Evolutionary conservation across 2,888 invertebrate genomes (phyloP).

Genomic region (Eucera pruinosa): DNA sequence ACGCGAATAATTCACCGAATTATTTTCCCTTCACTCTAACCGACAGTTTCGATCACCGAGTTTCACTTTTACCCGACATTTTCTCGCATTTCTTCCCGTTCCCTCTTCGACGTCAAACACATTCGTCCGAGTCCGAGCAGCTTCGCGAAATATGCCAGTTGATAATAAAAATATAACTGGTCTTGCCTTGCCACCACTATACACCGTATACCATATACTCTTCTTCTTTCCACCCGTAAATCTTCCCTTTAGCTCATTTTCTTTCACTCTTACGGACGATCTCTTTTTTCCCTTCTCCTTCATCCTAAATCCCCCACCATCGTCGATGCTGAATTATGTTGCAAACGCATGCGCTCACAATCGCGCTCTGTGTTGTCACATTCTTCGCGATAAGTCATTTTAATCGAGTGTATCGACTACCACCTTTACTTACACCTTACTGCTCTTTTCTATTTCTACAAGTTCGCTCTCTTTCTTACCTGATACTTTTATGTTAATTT

Average conservation of each 20-base stretch:
- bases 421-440: too few species aligned
- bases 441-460: too few species aligned
- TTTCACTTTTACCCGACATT: constrained; percentile 72
- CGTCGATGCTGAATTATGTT: constrained; percentile 33
- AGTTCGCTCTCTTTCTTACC: too few species aligned
- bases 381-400: constrained; percentile 32
- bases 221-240: constrained; percentile 34
- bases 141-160: constrained; percentile 50
- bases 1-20: constrained; percentile 41
- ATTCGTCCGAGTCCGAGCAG: constrained; percentile 16
- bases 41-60: constrained; percentile 61
- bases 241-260: constrained; percentile 27
- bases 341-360: constrained; percentile 48
- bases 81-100: constrained; percentile 40
- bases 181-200: too few species aligned
- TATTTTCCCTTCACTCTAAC: constrained; percentile 26
- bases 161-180: constrained; percentile 63
- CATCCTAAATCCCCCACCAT: constrained; percentile 18
- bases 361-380: background rate
- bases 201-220: constrained; percentile 36
- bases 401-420: background rate
- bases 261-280: constrained; percentile 35
- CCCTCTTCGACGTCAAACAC: constrained; percentile 32
- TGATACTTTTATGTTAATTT: too few species aligned
- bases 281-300: constrained; percentile 56